Percentiles rank a stretch among this genome's conserved stretches.
phyloP scores from a whole-genome alignment of 2,888 invertebrate genomes.

The Tolmerus cingulatus region DNA sequence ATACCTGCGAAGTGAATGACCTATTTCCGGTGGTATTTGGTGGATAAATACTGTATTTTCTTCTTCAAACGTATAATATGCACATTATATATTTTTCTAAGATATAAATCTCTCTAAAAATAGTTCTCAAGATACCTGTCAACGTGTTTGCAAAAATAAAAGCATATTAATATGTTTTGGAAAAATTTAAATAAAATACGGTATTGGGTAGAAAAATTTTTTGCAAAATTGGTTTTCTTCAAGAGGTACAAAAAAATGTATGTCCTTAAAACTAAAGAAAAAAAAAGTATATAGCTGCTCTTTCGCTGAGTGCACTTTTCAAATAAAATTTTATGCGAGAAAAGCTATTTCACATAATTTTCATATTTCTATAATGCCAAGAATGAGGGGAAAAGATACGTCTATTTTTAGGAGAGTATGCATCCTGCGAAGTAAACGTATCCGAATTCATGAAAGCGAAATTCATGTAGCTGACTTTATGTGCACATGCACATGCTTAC shows the following conservation, averaged over 20 bases:
- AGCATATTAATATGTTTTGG: too few relatives aligned
- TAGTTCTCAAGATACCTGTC: not conserved
- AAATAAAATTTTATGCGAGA: slow-evolving; percentile 2
- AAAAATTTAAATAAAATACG: too few relatives aligned
- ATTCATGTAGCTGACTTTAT: not conserved
- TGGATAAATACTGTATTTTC: not conserved
- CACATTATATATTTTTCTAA: not conserved
- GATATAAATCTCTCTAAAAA: not conserved
- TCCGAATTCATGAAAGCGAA: not conserved
- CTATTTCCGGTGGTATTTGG: not conserved
- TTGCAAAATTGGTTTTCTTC: not conserved
- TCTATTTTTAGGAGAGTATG: not conserved
- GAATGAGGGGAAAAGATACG: not conserved
- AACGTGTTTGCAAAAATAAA: too few relatives aligned
- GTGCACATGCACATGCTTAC: not conserved
- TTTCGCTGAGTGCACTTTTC: slow-evolving; percentile 8
- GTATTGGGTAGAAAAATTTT: not conserved
- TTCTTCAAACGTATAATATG: not conserved
- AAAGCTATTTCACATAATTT: slow-evolving; percentile 23
- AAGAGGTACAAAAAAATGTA: not conserved
- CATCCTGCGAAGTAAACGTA: not conserved
- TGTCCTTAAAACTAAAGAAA: not conserved
- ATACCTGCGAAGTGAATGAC: not conserved
- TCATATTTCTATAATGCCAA: slow-evolving; percentile 13
- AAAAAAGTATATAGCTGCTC: not conserved